Evolutionary conservation across 2,888 invertebrate species (phyloP), one percentile per base, ranked within the genome.

Genomic region (Tillus elongatus): DNA sequence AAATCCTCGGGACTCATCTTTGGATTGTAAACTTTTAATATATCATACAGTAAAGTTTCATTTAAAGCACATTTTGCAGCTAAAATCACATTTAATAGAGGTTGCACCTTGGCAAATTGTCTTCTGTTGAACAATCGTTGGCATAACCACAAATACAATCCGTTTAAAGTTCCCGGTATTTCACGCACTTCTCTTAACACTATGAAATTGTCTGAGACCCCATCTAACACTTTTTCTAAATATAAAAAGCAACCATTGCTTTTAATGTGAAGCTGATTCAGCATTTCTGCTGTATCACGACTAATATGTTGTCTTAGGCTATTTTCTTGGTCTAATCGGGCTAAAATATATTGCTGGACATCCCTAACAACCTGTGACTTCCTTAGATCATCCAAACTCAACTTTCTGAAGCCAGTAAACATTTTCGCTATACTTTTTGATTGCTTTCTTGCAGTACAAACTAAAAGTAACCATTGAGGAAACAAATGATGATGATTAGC

Each of bases 201-300:
- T 48, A 96, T 90, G 59, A 91, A 93, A 37, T 84, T 90, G 54
- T 93, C 91, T 0, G 88, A 86, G 1, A 95, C 90, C 0, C 93
- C 93, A 52, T 95, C 92, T 30, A 93, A 63, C 0, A 92, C 73
- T 67, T 88, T 86, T 58, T 89, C 88, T 43, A 90, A 63, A 52
- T 90, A 91, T 2, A 91, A 71, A 44, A 91, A 79, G 52, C 90
- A 91, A 0, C 93, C 96, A 56, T 95, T 93, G 57, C 91, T 91
- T 66, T 96, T 96, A 51, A 96, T 95, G 56, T 95, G 83, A 27
- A 96, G 70, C 56, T 93, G 92, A 64, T 96, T 95, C 2, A 96
- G 67, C 64, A 92, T 91, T 47, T 95, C 93, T 0, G 95, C 95
- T 1, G 93, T 93, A 57, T 89, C 88, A 37, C 84, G 72, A 28